Evolutionary conservation across 2,797 vertebrate genomes (phyloP).

Genomic region (Mus spretus): DNA sequence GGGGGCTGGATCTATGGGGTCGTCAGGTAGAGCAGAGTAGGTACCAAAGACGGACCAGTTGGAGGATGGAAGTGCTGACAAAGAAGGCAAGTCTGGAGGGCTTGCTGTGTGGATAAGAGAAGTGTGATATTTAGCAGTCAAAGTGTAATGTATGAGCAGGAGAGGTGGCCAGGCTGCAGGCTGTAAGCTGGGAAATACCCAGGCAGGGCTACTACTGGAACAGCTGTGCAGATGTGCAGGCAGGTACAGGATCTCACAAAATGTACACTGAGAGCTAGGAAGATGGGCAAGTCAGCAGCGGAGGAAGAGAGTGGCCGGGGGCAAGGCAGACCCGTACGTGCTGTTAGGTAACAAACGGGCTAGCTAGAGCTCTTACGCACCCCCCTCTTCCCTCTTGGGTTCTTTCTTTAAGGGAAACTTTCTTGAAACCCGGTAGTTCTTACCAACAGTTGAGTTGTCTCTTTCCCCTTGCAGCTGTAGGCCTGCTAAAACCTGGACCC

Average conservation of each 20-base stretch:
- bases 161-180: background rate
- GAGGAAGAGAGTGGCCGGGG: background rate
- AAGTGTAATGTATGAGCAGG: background rate
- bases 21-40: no score
- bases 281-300: background rate
- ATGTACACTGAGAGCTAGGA: background rate
- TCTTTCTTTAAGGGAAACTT: background rate
- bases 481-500: background rate
- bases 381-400: background rate
- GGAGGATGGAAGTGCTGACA: background rate
- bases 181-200: background rate
- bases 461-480: background rate
- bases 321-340: background rate
- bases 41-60: background rate
- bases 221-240: background rate
- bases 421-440: background rate
- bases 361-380: background rate
- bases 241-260: slow-evolving; percentile 9
- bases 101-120: background rate
- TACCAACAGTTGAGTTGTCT: background rate
- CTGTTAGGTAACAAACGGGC: background rate
- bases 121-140: background rate
- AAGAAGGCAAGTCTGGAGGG: background rate
- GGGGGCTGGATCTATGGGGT: background rate
- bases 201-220: background rate